These are phyloP conservation scores for Lutjanus campechanus DNA, from an alignment of 2,797 vertebrate genomes.

Conservation along the genomic window DNA sequence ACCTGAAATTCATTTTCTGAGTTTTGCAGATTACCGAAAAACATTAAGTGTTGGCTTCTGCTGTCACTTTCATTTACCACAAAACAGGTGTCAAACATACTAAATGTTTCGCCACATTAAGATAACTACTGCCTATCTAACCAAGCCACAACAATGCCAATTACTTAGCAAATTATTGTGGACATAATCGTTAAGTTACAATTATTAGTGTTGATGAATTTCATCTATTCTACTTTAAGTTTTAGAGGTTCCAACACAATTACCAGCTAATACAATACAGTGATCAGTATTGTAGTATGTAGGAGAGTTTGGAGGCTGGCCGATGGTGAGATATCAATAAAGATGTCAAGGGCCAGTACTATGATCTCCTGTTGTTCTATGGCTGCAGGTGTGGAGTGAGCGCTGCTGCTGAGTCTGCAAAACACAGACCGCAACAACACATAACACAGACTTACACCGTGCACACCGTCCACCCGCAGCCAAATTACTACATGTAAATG, in stretches of 20 bases:
- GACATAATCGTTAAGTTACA: not conserved
- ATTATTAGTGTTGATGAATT: not conserved
- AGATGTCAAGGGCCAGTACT: slow-evolving; percentile 95
- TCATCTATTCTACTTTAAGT: not conserved
- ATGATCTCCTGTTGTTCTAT: slow-evolving; percentile 93
- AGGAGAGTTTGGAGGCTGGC: slow-evolving; percentile 89
- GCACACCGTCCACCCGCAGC: slow-evolving; percentile 88
- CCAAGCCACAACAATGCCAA: not conserved
- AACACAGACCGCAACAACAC: slow-evolving; percentile 87
- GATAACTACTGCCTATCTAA: not conserved
- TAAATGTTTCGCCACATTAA: not conserved
- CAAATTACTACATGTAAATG: slow-evolving; percentile 20
- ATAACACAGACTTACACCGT: slow-evolving; percentile 89
- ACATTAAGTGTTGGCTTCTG: not conserved
- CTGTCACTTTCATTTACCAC: not conserved
- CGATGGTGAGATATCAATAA: slow-evolving; percentile 83
- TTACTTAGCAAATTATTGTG: not conserved
- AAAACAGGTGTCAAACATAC: not conserved
- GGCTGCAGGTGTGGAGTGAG: slow-evolving; percentile 91
- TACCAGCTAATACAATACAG: not conserved
- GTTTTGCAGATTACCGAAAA: not conserved
- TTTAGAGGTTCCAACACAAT: not conserved
- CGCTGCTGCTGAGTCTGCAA: slow-evolving; percentile 84
- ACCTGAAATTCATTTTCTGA: no score
- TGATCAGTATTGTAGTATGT: slow-evolving; percentile 59